Evolutionary conservation across 1,140 invertebrate genomes (phyloP).

Genomic region (Portunus trituberculatus): DNA sequence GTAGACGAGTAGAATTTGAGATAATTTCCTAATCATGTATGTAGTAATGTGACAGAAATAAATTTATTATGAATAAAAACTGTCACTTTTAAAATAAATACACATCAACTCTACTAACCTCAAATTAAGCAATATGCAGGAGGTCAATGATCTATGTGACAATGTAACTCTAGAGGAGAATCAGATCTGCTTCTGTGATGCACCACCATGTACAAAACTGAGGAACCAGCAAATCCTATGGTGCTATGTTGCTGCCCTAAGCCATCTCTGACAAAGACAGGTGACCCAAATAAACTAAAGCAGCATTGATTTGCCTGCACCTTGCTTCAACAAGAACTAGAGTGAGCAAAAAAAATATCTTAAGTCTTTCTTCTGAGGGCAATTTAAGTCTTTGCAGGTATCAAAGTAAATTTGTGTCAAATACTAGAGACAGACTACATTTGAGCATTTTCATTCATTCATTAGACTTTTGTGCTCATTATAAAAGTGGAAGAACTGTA

Average conservation of each 20-base stretch:
- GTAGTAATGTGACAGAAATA: not conserved
- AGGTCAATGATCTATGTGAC: not conserved
- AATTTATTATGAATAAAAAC: not conserved
- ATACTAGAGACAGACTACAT: slow-evolving; percentile 23
- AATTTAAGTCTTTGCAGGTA: not conserved
- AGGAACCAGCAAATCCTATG: not conserved
- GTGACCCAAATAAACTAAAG: not conserved
- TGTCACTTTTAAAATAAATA: not conserved
- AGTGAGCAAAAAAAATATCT: not conserved
- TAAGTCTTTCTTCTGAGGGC: not conserved
- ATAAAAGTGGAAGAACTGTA: slow-evolving; percentile 1
- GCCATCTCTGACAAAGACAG: not conserved
- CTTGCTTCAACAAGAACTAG: not conserved
- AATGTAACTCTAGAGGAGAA: not conserved
- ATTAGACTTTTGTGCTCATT: slow-evolving; percentile 23
- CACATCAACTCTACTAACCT: not conserved
- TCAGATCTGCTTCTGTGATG: slow-evolving; percentile 8
- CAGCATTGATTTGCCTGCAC: not conserved
- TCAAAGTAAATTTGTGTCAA: not conserved
- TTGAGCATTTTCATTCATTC: slow-evolving; percentile 14
- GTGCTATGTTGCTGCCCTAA: not conserved
- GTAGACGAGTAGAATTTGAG: no score
- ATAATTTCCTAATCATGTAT: not conserved
- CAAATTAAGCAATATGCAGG: not conserved
- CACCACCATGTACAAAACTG: not conserved